Evolutionary conservation across 2,113 vertebrate genomes (phyloP).

Genomic region (Coturnix japonica): DNA sequence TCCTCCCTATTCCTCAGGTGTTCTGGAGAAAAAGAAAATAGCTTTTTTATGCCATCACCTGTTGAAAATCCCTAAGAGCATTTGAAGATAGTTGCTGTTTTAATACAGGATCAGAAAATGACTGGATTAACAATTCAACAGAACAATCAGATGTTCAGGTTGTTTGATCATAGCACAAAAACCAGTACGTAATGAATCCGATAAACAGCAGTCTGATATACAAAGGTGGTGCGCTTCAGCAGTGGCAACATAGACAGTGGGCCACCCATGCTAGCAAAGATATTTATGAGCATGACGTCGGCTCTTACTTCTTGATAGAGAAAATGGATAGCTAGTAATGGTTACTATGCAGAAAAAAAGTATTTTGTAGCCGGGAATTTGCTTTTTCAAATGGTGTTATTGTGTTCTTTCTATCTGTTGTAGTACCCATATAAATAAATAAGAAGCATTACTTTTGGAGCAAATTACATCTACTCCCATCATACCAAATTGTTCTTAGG

Average conservation of each 20-base stretch:
- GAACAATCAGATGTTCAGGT: background rate
- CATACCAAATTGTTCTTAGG: background rate
- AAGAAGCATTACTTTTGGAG: too few species aligned
- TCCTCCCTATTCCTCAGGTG: background rate
- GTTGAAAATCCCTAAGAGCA: background rate
- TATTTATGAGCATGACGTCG: too few species aligned
- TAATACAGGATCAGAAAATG: background rate
- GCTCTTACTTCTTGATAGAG: too few species aligned
- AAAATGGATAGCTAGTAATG: too few species aligned
- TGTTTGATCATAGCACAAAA: background rate
- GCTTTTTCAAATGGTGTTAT: too few species aligned
- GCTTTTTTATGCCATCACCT: background rate
- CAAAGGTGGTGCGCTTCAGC: background rate
- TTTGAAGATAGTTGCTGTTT: background rate
- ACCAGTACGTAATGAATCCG: background rate
- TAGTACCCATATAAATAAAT: too few species aligned
- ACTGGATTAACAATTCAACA: background rate
- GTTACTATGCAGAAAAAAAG: too few species aligned
- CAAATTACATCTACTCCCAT: too few species aligned
- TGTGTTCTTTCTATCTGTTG: too few species aligned
- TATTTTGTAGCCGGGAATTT: too few species aligned
- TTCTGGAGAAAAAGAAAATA: background rate
- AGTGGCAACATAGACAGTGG: too few species aligned
- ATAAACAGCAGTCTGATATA: background rate
- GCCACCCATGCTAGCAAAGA: too few species aligned